Conservation (phyloP, 2,888 invertebrate species). For the Nomada lathburiana region DNA sequence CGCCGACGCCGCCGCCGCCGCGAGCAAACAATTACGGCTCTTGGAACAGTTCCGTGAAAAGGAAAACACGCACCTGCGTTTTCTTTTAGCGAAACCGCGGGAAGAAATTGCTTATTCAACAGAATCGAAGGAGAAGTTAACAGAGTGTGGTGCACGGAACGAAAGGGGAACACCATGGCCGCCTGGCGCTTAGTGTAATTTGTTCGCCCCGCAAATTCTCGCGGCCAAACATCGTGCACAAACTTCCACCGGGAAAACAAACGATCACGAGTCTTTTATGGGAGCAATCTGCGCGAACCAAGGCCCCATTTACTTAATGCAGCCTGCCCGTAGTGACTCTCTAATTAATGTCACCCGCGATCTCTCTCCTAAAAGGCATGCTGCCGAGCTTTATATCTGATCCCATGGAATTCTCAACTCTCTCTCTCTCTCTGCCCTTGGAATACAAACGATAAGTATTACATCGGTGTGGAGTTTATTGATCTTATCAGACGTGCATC, state of each 20-base stretch:
- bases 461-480: neutral
- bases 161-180: neutral
- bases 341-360: slow-evolving; percentile 59
- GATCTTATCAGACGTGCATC: neutral
- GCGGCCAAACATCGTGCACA: slow-evolving; percentile 40
- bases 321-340: slow-evolving; percentile 47
- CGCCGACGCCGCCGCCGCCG: no score
- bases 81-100: neutral
- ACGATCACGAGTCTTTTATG: slow-evolving; percentile 55
- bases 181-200: slow-evolving; percentile 41
- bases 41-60: slow-evolving; percentile 4
- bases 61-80: neutral
- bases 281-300: slow-evolving; percentile 53
- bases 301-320: slow-evolving; percentile 55
- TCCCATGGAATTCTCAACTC: neutral
- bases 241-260: slow-evolving; percentile 37
- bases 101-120: slow-evolving; percentile 20
- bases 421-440: neutral
- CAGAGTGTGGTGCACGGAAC: neutral
- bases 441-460: slow-evolving; percentile 28
- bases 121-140: neutral
- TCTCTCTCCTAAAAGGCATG: slow-evolving; percentile 40
- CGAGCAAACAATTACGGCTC: neutral
- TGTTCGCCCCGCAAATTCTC: slow-evolving; percentile 46
- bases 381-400: slow-evolving; percentile 28